Conservation (phyloP, 2,888 invertebrate genomes). For the Tiliacea aurago region DNA sequence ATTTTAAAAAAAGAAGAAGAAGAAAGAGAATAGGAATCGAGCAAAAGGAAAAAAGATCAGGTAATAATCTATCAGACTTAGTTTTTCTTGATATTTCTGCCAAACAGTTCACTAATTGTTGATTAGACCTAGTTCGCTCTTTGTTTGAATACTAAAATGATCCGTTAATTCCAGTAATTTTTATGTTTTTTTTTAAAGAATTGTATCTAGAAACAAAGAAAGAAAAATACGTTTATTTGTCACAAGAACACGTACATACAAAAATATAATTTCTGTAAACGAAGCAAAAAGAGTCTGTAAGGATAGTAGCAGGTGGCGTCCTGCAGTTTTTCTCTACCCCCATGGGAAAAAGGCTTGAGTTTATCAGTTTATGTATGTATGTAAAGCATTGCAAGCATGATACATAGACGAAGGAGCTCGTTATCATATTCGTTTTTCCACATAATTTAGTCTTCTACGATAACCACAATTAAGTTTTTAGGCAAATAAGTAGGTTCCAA, state of each 20-base stretch:
- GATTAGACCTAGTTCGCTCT: conserved; percentile 13
- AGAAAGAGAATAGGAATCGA: too few relatives aligned
- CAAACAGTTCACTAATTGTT: conserved; percentile 53
- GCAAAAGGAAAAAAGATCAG: too few relatives aligned
- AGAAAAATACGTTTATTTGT: too few relatives aligned
- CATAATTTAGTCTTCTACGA: background rate
- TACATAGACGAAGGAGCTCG: background rate
- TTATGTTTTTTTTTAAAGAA: background rate
- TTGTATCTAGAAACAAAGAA: background rate
- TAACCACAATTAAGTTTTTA: background rate
- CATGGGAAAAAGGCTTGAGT: background rate
- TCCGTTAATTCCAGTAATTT: background rate
- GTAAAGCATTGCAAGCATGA: background rate
- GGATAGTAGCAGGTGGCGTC: background rate
- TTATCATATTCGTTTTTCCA: background rate
- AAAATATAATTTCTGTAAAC: background rate
- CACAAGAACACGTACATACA: too few relatives aligned
- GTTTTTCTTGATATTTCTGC: conserved; percentile 39
- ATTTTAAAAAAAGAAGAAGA: too few relatives aligned
- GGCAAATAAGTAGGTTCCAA: background rate
- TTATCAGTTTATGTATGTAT: background rate
- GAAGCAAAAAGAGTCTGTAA: background rate
- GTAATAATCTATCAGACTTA: conserved; percentile 22
- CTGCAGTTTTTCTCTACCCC: background rate
- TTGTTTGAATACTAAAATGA: background rate